Conservation (phyloP, 2,113 vertebrate genomes). For the Syngnathoides biaculeatus region DNA sequence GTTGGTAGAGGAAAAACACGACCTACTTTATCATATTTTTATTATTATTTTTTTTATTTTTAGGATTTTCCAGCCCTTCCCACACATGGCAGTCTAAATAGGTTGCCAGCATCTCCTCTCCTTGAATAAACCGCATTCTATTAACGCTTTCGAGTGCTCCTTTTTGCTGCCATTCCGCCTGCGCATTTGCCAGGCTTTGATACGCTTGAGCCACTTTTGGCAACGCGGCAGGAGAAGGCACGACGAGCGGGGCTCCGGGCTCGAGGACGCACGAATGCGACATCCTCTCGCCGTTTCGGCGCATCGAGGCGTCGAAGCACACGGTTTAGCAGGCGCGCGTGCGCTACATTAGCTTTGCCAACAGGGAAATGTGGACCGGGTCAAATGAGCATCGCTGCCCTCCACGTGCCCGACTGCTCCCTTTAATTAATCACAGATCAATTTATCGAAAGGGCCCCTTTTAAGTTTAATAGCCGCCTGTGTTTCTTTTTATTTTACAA, state of each 20-base stretch:
- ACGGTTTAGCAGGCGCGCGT: constrained; percentile 37
- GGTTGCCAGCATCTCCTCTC: constrained; percentile 3
- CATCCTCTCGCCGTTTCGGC: constrained; percentile 51
- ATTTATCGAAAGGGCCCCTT: constrained; percentile 23
- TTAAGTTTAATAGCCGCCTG: not conserved
- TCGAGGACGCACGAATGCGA: constrained; percentile 38
- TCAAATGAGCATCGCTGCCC: constrained; percentile 7
- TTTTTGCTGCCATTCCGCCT: constrained; percentile 39
- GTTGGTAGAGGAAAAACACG: not conserved
- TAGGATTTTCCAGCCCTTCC: not conserved
- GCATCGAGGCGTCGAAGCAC: constrained; percentile 28
- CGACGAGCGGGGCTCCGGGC: constrained; percentile 40
- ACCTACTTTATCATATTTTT: constrained; percentile 4
- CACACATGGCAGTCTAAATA: constrained; percentile 4
- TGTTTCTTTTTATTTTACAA: not conserved
- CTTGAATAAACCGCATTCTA: constrained; percentile 33
- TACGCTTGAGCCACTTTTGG: constrained; percentile 44
- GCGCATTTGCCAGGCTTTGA: constrained; percentile 43
- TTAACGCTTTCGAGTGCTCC: not conserved
- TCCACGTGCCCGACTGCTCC: constrained; percentile 16
- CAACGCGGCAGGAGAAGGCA: constrained; percentile 38
- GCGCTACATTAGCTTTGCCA: constrained; percentile 19
- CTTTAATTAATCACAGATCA: constrained; percentile 43
- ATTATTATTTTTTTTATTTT: no score
- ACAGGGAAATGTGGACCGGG: constrained; percentile 26